Evolutionary conservation across 2,113 vertebrate species (phyloP), one percentile per base, ranked within the genome.

Genomic region (Crypturellus undulatus): DNA sequence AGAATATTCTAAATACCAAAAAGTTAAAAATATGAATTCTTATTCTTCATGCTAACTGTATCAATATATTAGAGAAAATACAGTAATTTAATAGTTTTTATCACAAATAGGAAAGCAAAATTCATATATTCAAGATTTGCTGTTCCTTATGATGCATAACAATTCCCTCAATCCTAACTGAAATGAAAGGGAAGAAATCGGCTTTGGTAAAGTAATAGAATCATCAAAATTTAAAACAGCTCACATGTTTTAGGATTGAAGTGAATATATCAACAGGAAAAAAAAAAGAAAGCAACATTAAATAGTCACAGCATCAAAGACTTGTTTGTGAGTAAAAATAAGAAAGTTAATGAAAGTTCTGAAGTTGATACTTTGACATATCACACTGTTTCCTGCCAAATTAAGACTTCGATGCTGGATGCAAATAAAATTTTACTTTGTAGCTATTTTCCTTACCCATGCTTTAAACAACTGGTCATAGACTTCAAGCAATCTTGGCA

Each of bases 401-500:
- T 45, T 52, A 8, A 84, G 24, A 92, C 4, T 22, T 59, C 52
- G 30, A 49, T 9, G 71, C 10, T 2, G 43, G 14, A 0, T 79
- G 43, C 72, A 79, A 75, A 43, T 10, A 64, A 17, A 8, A 16
- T 49, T 63, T 65, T 62, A 45, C 58, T 71, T 73, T 72, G 7
- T 73, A 15, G 36, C 22, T 58, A 12, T 87, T 95, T 87, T 90
- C 43, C 97, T 96, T 98, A 99, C 99, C 98, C 99, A 97, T 56
- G 98, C 98, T 97, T 99, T 99, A 96, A 99, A 99, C 77, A 99
- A 98, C 21, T 99, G 99, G 94, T 99, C 99, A n/a, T 99, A 99
- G 10, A 99, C 99, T 96, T 99, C 99, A 51, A 99, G 98, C 32
- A 99, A 98, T 58, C 97, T 97, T 15, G 98, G 99, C 64, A 99